These are phyloP conservation scores for Atta cephalotes DNA, from an alignment of 1,140 invertebrate genomes.

Conservation along the genomic window DNA sequence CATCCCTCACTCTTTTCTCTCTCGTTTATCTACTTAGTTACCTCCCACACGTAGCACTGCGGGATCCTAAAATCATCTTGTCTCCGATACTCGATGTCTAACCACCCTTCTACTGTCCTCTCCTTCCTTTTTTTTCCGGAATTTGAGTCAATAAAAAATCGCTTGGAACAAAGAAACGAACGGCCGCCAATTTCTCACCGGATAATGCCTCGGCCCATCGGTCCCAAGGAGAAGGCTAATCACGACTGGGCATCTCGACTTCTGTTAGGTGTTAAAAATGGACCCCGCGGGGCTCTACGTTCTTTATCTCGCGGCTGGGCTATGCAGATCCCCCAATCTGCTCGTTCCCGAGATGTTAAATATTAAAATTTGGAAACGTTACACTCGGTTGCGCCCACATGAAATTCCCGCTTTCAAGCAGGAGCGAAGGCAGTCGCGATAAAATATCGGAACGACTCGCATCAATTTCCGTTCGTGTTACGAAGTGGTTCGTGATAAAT, in stretches of 20 bases:
- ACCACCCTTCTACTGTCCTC: background rate
- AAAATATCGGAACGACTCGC: conserved; percentile 64
- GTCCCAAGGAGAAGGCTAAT: conserved; percentile 73
- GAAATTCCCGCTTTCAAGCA: conserved; percentile 55
- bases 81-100: background rate
- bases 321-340: conserved; percentile 10
- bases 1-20: conserved; percentile 61
- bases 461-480: conserved; percentile 58
- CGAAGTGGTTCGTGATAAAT: conserved; percentile 18
- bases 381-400: conserved; percentile 66
- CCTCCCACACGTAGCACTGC: conserved; percentile 71
- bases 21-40: conserved; percentile 66
- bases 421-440: background rate
- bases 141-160: conserved; percentile 84
- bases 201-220: conserved; percentile 78
- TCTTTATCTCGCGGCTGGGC: conserved; percentile 75
- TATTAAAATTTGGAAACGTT: conserved; percentile 82
- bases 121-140: conserved; percentile 71
- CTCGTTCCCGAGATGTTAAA: conserved; percentile 65
- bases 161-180: conserved; percentile 81
- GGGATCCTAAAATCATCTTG: conserved; percentile 68
- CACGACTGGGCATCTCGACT: conserved; percentile 81
- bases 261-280: conserved; percentile 84
- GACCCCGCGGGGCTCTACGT: conserved; percentile 75
- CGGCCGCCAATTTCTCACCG: conserved; percentile 83